Conservation (phyloP, 2,888 invertebrate species). For the Leucoma salicis region DNA sequence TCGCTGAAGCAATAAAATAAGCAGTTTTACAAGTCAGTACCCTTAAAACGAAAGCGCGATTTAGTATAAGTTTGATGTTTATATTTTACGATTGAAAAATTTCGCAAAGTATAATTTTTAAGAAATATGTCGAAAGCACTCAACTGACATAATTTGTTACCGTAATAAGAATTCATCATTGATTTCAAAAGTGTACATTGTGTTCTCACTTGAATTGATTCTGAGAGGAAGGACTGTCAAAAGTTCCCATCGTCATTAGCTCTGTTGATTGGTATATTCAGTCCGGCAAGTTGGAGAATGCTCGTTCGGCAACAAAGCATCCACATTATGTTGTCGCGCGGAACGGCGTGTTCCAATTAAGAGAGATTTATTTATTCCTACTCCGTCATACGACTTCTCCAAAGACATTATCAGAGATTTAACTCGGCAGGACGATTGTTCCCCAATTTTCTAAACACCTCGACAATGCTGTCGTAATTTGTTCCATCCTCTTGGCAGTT, state of each 20-base stretch:
- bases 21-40: slow-evolving; percentile 72
- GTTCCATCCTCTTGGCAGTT: slow-evolving; percentile 67
- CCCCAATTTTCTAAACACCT: slow-evolving; percentile 77
- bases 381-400: slow-evolving; percentile 60
- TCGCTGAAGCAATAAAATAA: slow-evolving; percentile 67
- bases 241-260: slow-evolving; percentile 63
- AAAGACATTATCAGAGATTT: slow-evolving; percentile 75
- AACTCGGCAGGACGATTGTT: slow-evolving; percentile 73
- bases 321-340: slow-evolving; percentile 72
- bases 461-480: slow-evolving; percentile 72
- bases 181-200: slow-evolving; percentile 27
- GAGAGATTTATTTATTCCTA: slow-evolving; percentile 74
- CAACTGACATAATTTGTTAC: slow-evolving; percentile 22
- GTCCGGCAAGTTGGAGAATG: slow-evolving; percentile 56
- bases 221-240: slow-evolving; percentile 49
- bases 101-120: slow-evolving; percentile 46
- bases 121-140: slow-evolving; percentile 26
- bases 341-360: slow-evolving; percentile 72
- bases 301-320: slow-evolving; percentile 62
- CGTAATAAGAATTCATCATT: slow-evolving; percentile 31
- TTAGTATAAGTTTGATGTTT: slow-evolving; percentile 63
- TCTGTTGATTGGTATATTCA: slow-evolving; percentile 63
- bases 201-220: slow-evolving; percentile 37
- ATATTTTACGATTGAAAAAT: slow-evolving; percentile 65
- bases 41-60: slow-evolving; percentile 60